Evolutionary conservation across 1,140 invertebrate genomes (phyloP), one percentile per base, ranked within the genome.

Genomic region (Acromyrmex charruanus): DNA sequence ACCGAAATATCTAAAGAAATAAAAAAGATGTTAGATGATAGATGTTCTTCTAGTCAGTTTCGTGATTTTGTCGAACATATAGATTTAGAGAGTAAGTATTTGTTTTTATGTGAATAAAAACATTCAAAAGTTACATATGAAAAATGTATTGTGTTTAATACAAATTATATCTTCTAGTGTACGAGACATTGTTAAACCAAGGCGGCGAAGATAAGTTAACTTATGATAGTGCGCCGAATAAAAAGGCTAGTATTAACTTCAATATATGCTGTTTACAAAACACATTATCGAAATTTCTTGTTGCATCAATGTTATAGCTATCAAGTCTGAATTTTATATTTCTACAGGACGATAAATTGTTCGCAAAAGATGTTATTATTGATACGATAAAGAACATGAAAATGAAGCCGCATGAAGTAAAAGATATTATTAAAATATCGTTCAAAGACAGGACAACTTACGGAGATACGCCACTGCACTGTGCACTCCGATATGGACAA

Each of bases 381-480:
- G 77, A 93, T 74, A 80, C 88, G 14, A 66, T 91, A 18, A 90
- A 87, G 7, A 86, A 58, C 28, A 81, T 93, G 4, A 89, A 91
- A 81, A 75, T n/a, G 6, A 68, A 72, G 55, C 58, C 28, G 79
- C 77, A 63, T n/a, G 72, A 86, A 35, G 31, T 12, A 0, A 85
- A 91, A 28, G 87, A 87, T 39, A 68, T 92, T 58, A 69, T 94
- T 51, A 88, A 86, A 79, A 85, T 89, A 7, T 69, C 93, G 25
- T 80, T 95, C 10, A 90, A 87, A 68, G 90, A 94, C 53, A 89
- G 90, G 6, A 92, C 93, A 18, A 90, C 85, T 14, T 94, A 91
- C 61, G 93, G 93, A 9, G 93, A 94, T 84, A 93, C 94, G 0
- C 89, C 92, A 14, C 82, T 95, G 12, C 94, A 95, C 51, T 92